These are phyloP conservation scores for Xiphophorus couchianus DNA, from an alignment of 2,113 vertebrate species.

Conservation along the genomic window DNA sequence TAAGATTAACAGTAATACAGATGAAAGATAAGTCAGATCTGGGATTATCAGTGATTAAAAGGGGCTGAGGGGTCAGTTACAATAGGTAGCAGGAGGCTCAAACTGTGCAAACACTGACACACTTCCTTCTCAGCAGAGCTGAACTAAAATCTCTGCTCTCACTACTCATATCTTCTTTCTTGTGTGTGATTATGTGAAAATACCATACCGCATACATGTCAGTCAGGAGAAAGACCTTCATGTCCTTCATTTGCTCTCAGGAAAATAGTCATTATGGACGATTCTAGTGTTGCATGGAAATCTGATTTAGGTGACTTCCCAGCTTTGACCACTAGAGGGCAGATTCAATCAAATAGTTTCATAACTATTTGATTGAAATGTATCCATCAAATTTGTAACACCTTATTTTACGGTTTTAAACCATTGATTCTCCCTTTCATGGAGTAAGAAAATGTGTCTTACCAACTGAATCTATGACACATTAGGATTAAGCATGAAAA, in stretches of 20 bases:
- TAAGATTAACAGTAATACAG: conserved; percentile 49
- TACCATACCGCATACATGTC: not conserved
- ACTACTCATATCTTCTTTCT: not conserved
- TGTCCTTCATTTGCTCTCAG: not conserved
- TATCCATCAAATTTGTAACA: not conserved
- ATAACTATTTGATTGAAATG: not conserved
- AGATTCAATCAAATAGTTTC: conserved; percentile 15
- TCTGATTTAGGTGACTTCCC: too few species aligned
- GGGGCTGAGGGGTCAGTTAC: conserved; percentile 1
- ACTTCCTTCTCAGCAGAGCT: conserved; percentile 10
- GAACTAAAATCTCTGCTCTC: conserved; percentile 11
- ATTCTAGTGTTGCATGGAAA: too few species aligned
- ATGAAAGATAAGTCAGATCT: conserved; percentile 39
- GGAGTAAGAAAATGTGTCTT: not conserved
- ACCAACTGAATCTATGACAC: not conserved
- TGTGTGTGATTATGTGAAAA: not conserved
- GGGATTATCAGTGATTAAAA: conserved; percentile 60
- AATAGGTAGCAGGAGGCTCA: conserved; percentile 13
- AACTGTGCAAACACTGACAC: not conserved
- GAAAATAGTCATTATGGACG: not conserved
- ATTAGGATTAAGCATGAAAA: not conserved
- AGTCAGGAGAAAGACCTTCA: not conserved
- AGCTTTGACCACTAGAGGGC: conserved; percentile 58
- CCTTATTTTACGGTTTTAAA: not conserved
- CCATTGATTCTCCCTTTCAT: not conserved